Evolutionary conservation across 2,888 invertebrate species (phyloP).

Genomic region (Azorinus chamasolen): DNA sequence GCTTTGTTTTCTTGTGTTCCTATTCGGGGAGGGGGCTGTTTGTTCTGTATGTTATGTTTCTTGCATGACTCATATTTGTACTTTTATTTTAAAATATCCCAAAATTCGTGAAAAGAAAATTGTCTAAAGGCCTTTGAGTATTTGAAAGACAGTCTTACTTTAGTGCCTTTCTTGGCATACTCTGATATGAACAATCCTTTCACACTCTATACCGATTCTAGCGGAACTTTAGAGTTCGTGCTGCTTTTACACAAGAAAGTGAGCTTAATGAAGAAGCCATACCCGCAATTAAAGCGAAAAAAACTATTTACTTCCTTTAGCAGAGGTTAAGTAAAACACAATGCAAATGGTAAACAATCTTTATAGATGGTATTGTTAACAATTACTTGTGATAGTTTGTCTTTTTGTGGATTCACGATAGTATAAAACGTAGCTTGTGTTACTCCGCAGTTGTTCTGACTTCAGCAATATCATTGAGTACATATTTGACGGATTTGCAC

Average conservation of each 20-base stretch:
- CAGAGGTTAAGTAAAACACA: constrained; percentile 11
- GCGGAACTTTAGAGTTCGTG: not conserved
- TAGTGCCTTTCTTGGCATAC: not conserved
- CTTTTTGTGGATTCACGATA: too few relatives aligned
- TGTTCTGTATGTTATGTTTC: too few relatives aligned
- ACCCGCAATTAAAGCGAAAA: not conserved
- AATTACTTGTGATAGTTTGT: too few relatives aligned
- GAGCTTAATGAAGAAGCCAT: not conserved
- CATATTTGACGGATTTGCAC: too few relatives aligned
- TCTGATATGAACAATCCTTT: not conserved
- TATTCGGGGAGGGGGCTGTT: too few relatives aligned
- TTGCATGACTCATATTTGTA: too few relatives aligned
- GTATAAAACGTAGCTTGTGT: too few relatives aligned
- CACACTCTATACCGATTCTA: not conserved
- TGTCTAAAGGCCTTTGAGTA: constrained; percentile 14
- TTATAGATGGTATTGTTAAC: not conserved
- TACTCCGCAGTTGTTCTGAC: too few relatives aligned
- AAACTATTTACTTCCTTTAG: not conserved
- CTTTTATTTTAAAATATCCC: too few relatives aligned
- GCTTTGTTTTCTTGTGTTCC: too few relatives aligned
- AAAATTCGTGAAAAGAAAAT: constrained; percentile 11
- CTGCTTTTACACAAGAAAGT: not conserved
- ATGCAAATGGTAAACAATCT: constrained; percentile 1
- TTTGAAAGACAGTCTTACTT: not conserved
- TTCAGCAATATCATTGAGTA: too few relatives aligned